Evolutionary conservation across 2,113 vertebrate species (phyloP), one percentile per base, ranked within the genome.

Genomic region (Leptosomus discolor): DNA sequence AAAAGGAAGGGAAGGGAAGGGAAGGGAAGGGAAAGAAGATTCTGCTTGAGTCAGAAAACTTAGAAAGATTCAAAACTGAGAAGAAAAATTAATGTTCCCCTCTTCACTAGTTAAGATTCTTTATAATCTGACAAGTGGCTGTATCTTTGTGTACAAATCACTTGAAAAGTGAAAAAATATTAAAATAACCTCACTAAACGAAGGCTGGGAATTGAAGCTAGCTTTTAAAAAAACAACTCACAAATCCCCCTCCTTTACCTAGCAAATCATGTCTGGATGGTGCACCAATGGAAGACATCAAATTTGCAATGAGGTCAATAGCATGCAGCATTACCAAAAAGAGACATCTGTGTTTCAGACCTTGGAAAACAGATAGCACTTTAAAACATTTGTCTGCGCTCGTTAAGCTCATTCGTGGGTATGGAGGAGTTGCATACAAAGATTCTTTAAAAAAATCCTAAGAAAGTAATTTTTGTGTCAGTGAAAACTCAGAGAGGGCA

Each of bases 261-360:
- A 86, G 73, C 91, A 96, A 97, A 91, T 92, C 56, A 29, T 15
- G 77, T 67, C 68, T 94, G 82, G 58, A 63, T 88, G 36, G 48
- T 57, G 61, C 48, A 17, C 61, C 88, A 87, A 26, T 80, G 67
- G 92, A 94, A 88, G 71, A 75, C 73, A 77, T 89, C 45, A 86
- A 83, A 93, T 94, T 41, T 81, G 71, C 82, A 73, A 70, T 69
- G 67, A 95, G 91, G 79, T 93, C 97, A 97, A 67, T 92, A 77
- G 92, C 88, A 86, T 32, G 96, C 93, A 90, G 51, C 96, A 76
- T 97, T 97, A 97, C 95, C 94, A 97, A 97, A 98, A 97, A 92
- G 94, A 98, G 97, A 97, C 96, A 98, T 98, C 96, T 98, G 96
- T 85, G 94, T 74, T 94, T 98, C 93, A 96, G 97, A 92, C 91